Percentiles rank a stretch among this genome's conserved stretches.
Conservation (phyloP, 1,140 invertebrate species). For the Lepidurus arcticus region DNA sequence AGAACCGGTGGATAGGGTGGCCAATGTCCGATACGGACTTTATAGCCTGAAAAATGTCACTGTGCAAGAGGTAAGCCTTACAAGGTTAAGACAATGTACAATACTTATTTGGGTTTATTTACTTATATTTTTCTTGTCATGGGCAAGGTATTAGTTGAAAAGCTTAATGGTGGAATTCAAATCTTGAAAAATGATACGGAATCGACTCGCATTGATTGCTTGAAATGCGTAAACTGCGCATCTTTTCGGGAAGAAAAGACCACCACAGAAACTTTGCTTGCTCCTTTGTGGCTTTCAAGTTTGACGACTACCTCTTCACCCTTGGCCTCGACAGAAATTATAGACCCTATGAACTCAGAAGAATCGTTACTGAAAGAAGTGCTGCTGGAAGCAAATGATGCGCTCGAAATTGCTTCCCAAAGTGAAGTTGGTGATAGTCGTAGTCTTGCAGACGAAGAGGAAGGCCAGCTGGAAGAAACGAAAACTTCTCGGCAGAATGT, state of each 20-base stretch:
- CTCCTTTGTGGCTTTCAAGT: neutral
- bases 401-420: neutral
- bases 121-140: neutral
- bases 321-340: neutral
- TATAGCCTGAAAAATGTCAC: constrained; percentile 25
- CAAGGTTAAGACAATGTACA: neutral
- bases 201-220: neutral
- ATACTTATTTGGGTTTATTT: constrained; percentile 22
- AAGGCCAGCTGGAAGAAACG: constrained; percentile 23
- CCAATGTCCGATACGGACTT: constrained; percentile 34
- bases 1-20: constrained; percentile 28
- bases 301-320: neutral
- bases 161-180: neutral
- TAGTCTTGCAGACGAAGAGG: neutral
- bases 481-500: constrained; percentile 30
- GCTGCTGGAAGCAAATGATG: neutral
- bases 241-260: neutral
- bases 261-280: neutral
- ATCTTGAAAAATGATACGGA: neutral
- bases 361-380: neutral
- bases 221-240: neutral
- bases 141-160: neutral
- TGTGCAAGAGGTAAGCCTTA: neutral
- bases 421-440: neutral
- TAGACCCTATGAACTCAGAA: neutral